These are phyloP conservation scores for Hipparchia semele DNA, from an alignment of 2,888 invertebrate genomes.

Conservation along the genomic window DNA sequence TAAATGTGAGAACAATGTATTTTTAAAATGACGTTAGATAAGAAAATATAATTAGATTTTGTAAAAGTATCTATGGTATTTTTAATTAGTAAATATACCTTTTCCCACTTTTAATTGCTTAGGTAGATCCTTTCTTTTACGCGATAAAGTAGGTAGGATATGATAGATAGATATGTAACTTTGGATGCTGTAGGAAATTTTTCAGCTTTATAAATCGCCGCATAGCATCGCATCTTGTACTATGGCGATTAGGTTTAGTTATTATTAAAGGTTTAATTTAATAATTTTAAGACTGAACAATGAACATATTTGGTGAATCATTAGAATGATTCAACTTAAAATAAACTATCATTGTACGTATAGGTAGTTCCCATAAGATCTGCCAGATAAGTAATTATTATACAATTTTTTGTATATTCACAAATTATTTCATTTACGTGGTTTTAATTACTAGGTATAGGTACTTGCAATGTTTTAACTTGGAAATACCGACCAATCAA, in stretches of 20 bases:
- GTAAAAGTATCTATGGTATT: background rate
- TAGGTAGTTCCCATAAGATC: slow-evolving; percentile 35
- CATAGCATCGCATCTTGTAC: no score
- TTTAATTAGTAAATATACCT: no score
- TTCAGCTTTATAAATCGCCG: no score
- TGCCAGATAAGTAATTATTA: slow-evolving; percentile 15
- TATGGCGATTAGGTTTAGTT: no score
- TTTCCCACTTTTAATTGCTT: background rate
- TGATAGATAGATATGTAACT: no score
- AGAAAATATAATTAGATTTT: background rate
- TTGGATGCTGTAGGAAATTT: no score
- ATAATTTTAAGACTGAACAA: no score
- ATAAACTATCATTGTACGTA: slow-evolving; percentile 29
- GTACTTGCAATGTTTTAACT: slow-evolving; percentile 27
- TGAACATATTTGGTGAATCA: background rate
- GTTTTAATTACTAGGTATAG: slow-evolving; percentile 37
- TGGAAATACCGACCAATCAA: slow-evolving; percentile 27
- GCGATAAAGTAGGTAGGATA: no score
- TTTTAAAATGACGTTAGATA: background rate
- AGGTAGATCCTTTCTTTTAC: no score
- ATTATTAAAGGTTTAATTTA: no score
- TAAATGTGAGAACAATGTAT: slow-evolving; percentile 6
- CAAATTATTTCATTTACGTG: slow-evolving; percentile 42
- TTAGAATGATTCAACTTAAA: slow-evolving; percentile 22
- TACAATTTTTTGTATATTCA: slow-evolving; percentile 33